Evolutionary conservation across 2,888 invertebrate genomes (phyloP).

Genomic region (Clistopyga incitator): DNA sequence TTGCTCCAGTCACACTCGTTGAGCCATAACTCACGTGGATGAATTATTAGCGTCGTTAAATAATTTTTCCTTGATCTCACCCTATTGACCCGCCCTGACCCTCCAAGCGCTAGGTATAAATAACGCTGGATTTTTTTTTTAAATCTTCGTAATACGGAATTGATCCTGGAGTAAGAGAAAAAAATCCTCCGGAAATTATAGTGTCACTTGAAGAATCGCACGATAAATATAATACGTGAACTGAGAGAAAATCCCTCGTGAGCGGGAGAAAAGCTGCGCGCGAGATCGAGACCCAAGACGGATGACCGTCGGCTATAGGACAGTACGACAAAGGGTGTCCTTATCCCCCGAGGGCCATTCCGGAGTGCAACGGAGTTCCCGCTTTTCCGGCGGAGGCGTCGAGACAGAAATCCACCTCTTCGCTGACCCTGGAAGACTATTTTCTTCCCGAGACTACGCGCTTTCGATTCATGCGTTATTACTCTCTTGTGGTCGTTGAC

Average conservation of each 20-base stretch:
- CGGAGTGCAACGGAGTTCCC: constrained; percentile 55
- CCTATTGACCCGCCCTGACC: too few relatives aligned
- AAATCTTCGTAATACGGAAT: constrained; percentile 17
- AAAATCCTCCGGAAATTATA: constrained; percentile 32
- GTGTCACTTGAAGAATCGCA: constrained; percentile 33
- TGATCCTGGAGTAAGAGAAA: constrained; percentile 12
- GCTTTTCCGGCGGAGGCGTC: constrained; percentile 24
- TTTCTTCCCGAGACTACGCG: constrained; percentile 20
- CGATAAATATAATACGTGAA: constrained; percentile 58
- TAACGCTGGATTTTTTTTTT: constrained; percentile 36
- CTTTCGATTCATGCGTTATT: constrained; percentile 30
- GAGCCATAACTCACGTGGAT: too few relatives aligned
- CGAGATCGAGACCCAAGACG: constrained; percentile 55
- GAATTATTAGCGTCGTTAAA: too few relatives aligned
- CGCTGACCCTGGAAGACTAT: constrained; percentile 23
- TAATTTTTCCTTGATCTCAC: too few relatives aligned
- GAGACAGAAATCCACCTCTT: constrained; percentile 49
- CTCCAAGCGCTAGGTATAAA: constrained; percentile 4
- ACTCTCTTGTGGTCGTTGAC: constrained; percentile 5
- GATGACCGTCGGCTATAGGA: constrained; percentile 55
- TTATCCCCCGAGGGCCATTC: constrained; percentile 60
- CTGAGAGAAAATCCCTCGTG: constrained; percentile 43
- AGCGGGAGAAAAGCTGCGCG: constrained; percentile 36
- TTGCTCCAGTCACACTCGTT: neutral
- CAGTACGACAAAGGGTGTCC: constrained; percentile 56